These are phyloP conservation scores for Biston betularia DNA, from an alignment of 2,888 invertebrate genomes.

Conservation along the genomic window DNA sequence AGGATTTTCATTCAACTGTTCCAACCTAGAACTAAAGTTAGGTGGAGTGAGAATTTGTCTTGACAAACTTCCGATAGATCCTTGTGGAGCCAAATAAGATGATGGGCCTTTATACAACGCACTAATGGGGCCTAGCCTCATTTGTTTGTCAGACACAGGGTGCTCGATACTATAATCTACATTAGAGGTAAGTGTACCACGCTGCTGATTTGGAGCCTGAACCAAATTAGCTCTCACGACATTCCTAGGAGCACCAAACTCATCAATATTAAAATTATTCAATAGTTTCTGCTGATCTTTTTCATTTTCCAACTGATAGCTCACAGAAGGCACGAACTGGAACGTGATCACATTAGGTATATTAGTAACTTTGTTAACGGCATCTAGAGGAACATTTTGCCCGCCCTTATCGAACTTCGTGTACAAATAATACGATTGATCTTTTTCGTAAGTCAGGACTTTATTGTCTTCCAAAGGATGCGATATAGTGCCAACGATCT, in stretches of 20 bases:
- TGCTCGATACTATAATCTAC: constrained; percentile 67
- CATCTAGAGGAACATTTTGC: constrained; percentile 47
- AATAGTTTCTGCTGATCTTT: constrained; percentile 70
- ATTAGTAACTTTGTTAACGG: constrained; percentile 43
- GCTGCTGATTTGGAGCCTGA: constrained; percentile 50
- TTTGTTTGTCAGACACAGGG: constrained; percentile 54
- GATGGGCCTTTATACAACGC: constrained; percentile 73
- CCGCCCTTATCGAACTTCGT: constrained; percentile 65
- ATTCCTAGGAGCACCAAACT: constrained; percentile 65
- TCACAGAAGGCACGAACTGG: constrained; percentile 73
- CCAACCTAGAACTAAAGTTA: constrained; percentile 66
- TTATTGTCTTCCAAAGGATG: constrained; percentile 75
- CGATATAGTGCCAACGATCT: constrained; percentile 74
- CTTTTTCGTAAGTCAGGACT: constrained; percentile 73
- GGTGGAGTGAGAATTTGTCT: constrained; percentile 48
- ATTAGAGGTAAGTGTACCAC: constrained; percentile 56
- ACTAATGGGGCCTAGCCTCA: constrained; percentile 53
- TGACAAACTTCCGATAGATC: constrained; percentile 71
- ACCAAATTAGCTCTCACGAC: constrained; percentile 45
- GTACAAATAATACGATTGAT: constrained; percentile 75
- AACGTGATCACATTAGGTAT: constrained; percentile 59
- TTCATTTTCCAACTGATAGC: constrained; percentile 71
- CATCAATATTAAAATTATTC: constrained; percentile 67
- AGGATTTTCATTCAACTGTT: constrained; percentile 64
- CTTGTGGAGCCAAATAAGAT: constrained; percentile 78